A percentile compares a stretch with the other conserved stretches of the same genome.
Evolutionary conservation across 2,888 invertebrate genomes (phyloP).

Genomic region (Aphidoletes aphidimyza): DNA sequence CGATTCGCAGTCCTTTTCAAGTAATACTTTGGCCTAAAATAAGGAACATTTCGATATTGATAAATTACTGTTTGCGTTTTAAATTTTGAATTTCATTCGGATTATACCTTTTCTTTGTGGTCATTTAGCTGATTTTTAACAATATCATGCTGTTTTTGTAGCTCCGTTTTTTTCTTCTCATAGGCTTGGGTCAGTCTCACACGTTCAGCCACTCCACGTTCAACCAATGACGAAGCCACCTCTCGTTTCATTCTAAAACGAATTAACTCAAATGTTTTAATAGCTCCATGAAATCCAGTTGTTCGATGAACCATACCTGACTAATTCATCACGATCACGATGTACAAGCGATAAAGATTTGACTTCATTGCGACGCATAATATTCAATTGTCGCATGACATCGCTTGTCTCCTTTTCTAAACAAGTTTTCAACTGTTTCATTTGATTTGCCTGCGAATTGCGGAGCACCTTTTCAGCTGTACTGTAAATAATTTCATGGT

Average conservation of each 20-base stretch:
- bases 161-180: conserved; percentile 78
- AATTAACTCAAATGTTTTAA: too few relatives aligned
- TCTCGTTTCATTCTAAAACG: conserved; percentile 68
- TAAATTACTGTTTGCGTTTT: neutral
- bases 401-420: conserved; percentile 78
- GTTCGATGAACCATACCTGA: conserved; percentile 72
- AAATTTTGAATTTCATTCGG: neutral
- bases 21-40: conserved; percentile 64
- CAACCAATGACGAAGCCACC: conserved; percentile 73
- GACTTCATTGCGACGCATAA: conserved; percentile 86
- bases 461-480: conserved; percentile 84
- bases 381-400: conserved; percentile 83
- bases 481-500: conserved; percentile 81
- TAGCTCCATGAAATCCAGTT: neutral
- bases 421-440: conserved; percentile 76
- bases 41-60: conserved; percentile 11
- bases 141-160: conserved; percentile 82
- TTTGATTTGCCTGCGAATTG: conserved; percentile 81
- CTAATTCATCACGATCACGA: conserved; percentile 91
- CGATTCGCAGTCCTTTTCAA: conserved; percentile 65
- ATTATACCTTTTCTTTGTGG: conserved; percentile 72
- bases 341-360: conserved; percentile 87
- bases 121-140: conserved; percentile 77
- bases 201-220: conserved; percentile 89
- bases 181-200: conserved; percentile 81